phyloP scores from a whole-genome alignment of 2,797 vertebrate genomes.

The Acrossocheilus wenchowensis region DNA sequence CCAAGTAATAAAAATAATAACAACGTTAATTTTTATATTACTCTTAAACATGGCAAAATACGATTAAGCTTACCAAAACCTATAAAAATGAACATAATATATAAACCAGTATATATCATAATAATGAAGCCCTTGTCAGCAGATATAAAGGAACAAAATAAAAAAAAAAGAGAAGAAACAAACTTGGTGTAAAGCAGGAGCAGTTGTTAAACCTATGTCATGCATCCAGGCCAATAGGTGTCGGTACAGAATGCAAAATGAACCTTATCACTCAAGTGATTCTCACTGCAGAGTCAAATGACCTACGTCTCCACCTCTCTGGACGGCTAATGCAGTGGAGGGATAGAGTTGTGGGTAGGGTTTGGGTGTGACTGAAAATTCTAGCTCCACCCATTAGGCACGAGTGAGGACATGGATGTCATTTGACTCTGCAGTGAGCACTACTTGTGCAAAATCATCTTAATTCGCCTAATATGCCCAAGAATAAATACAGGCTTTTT shows the following conservation, averaged over 20 bases:
- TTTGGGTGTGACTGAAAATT: neutral
- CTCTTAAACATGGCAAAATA: neutral
- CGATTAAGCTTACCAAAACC: neutral
- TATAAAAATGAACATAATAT: neutral
- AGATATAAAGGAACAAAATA: neutral
- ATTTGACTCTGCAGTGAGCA: no score
- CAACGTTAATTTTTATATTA: neutral
- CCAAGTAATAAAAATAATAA: neutral
- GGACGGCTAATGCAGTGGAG: no score
- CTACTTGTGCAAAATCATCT: neutral
- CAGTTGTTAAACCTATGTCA: neutral
- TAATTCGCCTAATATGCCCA: neutral
- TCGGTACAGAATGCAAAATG: neutral
- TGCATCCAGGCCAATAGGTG: neutral
- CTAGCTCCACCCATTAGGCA: neutral
- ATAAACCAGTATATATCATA: neutral
- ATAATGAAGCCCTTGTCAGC: neutral
- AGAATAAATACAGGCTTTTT: neutral
- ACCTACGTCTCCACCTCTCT: neutral
- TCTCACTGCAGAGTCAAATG: neutral
- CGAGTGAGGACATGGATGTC: neutral
- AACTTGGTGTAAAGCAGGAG: neutral
- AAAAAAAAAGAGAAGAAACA: neutral
- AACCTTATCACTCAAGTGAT: no score
- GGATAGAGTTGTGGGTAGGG: neutral